Evolutionary conservation across 2,113 vertebrate species (phyloP).

Genomic region (Eudyptes chrysolophus): DNA sequence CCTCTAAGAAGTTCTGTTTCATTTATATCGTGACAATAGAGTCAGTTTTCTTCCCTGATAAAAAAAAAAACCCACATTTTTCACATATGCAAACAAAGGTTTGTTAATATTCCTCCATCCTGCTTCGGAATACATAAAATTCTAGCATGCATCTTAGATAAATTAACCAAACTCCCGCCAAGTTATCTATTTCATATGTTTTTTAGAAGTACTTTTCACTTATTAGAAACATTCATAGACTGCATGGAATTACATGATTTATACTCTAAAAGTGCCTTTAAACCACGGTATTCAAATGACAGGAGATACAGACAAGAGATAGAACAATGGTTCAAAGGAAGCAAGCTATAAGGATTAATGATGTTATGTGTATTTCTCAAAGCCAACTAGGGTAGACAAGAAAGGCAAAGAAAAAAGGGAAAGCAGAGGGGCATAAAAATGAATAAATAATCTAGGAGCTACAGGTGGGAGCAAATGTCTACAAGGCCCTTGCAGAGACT

Average conservation of each 20-base stretch:
- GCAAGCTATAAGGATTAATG: background rate
- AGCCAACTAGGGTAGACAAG: background rate
- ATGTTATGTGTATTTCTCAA: background rate
- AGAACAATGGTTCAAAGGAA: background rate
- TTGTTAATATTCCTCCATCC: background rate
- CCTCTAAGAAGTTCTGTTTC: background rate
- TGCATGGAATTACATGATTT: background rate
- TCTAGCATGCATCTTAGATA: background rate
- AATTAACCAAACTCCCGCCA: background rate
- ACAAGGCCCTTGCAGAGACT: background rate
- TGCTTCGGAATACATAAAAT: background rate
- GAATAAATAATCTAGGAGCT: background rate
- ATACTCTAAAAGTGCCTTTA: background rate
- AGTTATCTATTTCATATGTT: background rate
- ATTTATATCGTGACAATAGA: background rate
- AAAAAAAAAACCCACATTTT: background rate
- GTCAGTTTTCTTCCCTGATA: background rate
- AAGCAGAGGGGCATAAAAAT: background rate
- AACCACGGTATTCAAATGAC: background rate
- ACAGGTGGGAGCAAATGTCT: background rate
- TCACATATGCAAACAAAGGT: background rate
- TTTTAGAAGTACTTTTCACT: background rate
- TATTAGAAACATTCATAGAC: background rate
- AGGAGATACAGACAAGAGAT: background rate
- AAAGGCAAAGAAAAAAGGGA: background rate